A percentile compares a stretch with the other conserved stretches of the same genome.
Evolutionary conservation across 2,113 vertebrate species (phyloP).

Genomic region (Rhizomys pruinosus): DNA sequence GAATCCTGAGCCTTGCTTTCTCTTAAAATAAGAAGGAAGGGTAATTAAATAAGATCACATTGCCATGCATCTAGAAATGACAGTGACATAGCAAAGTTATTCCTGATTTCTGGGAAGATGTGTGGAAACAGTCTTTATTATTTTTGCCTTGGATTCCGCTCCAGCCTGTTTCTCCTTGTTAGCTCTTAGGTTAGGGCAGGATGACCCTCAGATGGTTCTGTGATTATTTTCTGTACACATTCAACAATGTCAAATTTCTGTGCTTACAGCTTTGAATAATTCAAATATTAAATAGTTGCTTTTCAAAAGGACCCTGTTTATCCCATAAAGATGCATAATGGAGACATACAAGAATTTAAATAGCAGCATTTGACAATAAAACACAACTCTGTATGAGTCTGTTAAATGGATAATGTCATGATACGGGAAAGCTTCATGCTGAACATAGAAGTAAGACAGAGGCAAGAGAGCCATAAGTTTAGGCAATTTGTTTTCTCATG

Average conservation of each 20-base stretch:
- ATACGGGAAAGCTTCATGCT: not conserved
- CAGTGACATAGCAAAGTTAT: not conserved
- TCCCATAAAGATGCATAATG: not conserved
- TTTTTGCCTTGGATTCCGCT: not conserved
- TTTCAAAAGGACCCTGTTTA: slow-evolving; percentile 18
- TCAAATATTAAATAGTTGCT: slow-evolving; percentile 56
- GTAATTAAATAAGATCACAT: not conserved
- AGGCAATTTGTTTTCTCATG: slow-evolving; percentile 42
- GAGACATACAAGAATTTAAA: not conserved
- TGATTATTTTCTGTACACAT: slow-evolving; percentile 39
- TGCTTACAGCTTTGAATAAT: slow-evolving; percentile 57
- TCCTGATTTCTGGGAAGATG: not conserved
- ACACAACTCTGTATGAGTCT: not conserved
- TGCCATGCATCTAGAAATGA: not conserved
- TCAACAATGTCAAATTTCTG: slow-evolving; percentile 27
- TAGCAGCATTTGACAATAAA: not conserved
- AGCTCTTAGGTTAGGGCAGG: not conserved
- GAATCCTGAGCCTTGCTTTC: not conserved
- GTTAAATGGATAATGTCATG: not conserved
- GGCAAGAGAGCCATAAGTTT: not conserved
- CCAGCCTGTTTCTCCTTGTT: not conserved
- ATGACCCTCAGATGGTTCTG: not conserved
- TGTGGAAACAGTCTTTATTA: not conserved
- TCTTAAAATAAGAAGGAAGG: not conserved
- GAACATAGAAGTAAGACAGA: not conserved